Evolutionary conservation across 2,113 vertebrate genomes (phyloP), one percentile per base, ranked within the genome.

Genomic region (Miniopterus natalensis): DNA sequence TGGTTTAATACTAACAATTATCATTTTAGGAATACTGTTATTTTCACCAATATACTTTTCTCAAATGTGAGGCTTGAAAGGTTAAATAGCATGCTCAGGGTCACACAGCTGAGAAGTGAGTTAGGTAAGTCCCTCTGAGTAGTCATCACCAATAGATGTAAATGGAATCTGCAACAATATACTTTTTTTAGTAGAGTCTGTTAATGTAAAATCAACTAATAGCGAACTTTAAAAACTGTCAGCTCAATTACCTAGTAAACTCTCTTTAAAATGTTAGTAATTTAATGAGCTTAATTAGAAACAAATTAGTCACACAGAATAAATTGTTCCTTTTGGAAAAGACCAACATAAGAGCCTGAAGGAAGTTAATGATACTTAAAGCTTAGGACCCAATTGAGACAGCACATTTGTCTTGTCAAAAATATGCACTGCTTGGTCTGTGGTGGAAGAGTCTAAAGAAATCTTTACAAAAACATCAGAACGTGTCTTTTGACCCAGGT

Each of bases 181-280:
- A 27, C 23, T 61, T 80, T 63, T 36, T 61, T 96, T 53, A 75
- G 40, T 31, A 84, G 7, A 85, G 12, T 77, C 45, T 1, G 23
- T 89, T 95, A 57, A 80, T 40, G 68, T 86, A 86, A 96, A 77
- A 73, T 93, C 86, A 85, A 86, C 53, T 90, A n/a, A 92, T 36
- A 61, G 29, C 81, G 75, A 90, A 90, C 21, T 90, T 92, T 29
- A 42, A 70, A 61, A 89, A 94, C 74, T 75, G 27, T 3, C 23
- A 57, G 10, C 29, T 89, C 17, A 53, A 86, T 29, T 5, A 68
- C 29, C 53, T 85, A 61, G 65, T 90, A 83, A 75, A 65, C 40
- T 94, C 23, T 61, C 1, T 79, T 95, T 86, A 71, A 96, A 92
- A 86, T 92, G 29, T 84, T 95, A 81, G 40, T n/a, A 47, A 68